These are phyloP conservation scores for Coenonympha arcania DNA, from an alignment of 2,888 invertebrate species.

Conservation along the genomic window DNA sequence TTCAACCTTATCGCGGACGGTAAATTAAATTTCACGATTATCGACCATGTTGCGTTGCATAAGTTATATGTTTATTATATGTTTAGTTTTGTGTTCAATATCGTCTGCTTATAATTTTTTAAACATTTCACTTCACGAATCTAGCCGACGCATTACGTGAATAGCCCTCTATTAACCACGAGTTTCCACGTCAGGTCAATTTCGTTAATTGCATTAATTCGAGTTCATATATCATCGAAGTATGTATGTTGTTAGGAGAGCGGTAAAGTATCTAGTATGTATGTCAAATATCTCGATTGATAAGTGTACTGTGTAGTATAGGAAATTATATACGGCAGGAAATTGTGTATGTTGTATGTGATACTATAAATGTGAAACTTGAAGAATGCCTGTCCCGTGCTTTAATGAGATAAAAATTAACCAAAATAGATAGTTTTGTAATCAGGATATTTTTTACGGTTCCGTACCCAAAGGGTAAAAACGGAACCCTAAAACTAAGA, in stretches of 20 bases:
- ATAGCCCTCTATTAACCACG: conserved; percentile 1
- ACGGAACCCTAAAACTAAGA: no score
- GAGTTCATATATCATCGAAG: background rate
- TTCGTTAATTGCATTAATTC: conserved; percentile 14
- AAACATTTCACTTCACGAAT: no score
- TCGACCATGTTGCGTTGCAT: no score
- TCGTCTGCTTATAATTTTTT: no score
- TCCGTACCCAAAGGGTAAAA: no score
- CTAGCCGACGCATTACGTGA: no score
- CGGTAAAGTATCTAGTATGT: background rate
- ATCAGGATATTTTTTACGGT: no score
- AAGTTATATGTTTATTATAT: no score
- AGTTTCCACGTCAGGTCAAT: background rate
- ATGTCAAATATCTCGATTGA: background rate
- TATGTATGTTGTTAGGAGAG: background rate
- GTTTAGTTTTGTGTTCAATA: no score
- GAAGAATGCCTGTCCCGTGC: background rate
- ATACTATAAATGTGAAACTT: background rate
- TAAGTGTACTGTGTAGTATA: background rate
- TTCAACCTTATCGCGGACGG: conserved; percentile 13
- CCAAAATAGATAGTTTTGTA: no score
- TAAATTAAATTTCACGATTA: no score
- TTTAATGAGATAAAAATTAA: no score
- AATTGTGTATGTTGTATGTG: background rate
- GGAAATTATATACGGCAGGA: background rate